Percentiles rank a stretch among this genome's conserved stretches.
phyloP scores from a whole-genome alignment of 2,888 invertebrate genomes.

The Tortricodes alternella region DNA sequence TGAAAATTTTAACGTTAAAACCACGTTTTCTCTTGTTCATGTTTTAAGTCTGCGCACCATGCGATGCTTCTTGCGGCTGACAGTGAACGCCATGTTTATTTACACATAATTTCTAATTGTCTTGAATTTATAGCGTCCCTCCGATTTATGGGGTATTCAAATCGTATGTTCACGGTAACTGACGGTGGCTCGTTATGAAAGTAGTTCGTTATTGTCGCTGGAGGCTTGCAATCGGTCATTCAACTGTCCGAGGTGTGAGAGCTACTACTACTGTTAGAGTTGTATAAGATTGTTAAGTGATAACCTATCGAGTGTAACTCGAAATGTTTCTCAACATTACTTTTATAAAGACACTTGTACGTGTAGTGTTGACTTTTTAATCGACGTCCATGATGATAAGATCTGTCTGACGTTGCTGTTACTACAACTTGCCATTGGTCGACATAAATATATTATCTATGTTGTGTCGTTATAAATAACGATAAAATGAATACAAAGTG shows the following conservation, averaged over 20 bases:
- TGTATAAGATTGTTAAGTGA: background rate
- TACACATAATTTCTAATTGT: background rate
- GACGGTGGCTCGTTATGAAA: constrained; percentile 43
- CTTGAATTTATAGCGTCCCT: background rate
- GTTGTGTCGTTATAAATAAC: no score
- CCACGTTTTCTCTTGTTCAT: background rate
- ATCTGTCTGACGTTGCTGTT: no score
- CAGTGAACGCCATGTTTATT: background rate
- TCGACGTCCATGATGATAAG: no score
- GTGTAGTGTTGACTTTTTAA: no score
- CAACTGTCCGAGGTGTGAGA: constrained; percentile 39
- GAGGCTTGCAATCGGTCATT: constrained; percentile 54
- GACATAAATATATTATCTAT: no score
- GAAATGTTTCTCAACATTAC: background rate
- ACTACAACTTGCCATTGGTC: no score
- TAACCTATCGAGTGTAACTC: constrained; percentile 4
- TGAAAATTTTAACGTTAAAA: no score
- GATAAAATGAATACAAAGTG: no score
- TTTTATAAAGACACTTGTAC: no score
- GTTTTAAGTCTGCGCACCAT: background rate
- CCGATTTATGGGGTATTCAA: constrained; percentile 21
- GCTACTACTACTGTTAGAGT: constrained; percentile 13
- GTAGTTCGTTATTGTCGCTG: constrained; percentile 43
- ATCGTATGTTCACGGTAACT: constrained; percentile 22
- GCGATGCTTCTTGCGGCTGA: background rate